Base-by-base conservation (phyloP, 2,113 vertebrate species). In the Cochlearius cochlearius region DNA sequence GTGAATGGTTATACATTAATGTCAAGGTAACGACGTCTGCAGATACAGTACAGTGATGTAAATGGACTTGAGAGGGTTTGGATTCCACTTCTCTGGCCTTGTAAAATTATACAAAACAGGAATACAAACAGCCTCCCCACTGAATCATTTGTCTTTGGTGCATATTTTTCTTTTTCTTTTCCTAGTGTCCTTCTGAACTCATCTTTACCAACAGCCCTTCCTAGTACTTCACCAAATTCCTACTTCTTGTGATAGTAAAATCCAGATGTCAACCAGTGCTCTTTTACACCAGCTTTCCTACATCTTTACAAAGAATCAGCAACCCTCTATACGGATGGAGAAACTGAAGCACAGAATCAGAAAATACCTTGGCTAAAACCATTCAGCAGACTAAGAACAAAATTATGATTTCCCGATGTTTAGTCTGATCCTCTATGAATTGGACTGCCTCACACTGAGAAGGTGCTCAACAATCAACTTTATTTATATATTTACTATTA, bases 21-120 rank as follows among this genome's bases (percentile, higher is more conserved):
- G 97, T 96, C 96, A 95, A 97, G 97, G 97, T 95, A 96, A 95
- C 67, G 59, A 60, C 39, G 81, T 34, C 93, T 87, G 95, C 93
- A 88, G 92, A 34, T 60, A 87, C 36, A 49, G 88, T 4, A 18
- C 58, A 1, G 60, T 41, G 76, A 59, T 68, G 91, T 47, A 64
- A 64, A 94, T 1, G 95, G 88, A 17, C 94, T 86, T 52, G 69
- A 69, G 7, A 55, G 80, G 69, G 5, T 17, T 60, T 58, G 67
- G 75, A 36, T 53, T 86, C 81, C 58, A 58, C 69, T 58, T 17
- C 73, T 39, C 29, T 58, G 92, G 90, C 96, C 97, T 97, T 86
- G 93, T 64, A 62, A 71, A 91, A 67, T 66, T 4, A 11, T 18
- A 68, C 56, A 63, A 30, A 89, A 17, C 52, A 72, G 36, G 84